These are phyloP conservation scores for Pygocentrus nattereri DNA, from an alignment of 2,797 vertebrate genomes.

Conservation along the genomic window DNA sequence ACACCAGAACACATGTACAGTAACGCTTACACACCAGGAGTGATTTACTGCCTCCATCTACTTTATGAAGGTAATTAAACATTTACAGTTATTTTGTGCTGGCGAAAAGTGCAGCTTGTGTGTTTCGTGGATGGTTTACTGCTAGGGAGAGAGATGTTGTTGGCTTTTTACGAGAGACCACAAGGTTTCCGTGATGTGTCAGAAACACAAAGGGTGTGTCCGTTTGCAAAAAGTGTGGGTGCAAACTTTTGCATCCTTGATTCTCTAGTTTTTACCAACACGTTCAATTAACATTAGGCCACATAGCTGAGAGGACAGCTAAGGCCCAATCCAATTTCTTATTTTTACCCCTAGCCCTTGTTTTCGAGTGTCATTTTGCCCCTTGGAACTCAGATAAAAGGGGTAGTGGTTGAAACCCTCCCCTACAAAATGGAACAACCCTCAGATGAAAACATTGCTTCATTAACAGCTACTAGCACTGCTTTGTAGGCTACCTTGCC, in stretches of 20 bases:
- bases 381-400: too few relatives aligned
- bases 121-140: slow-evolving; percentile 74
- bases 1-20: slow-evolving; percentile 41
- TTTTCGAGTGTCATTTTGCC: too few relatives aligned
- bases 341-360: too few relatives aligned
- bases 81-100: slow-evolving; percentile 75
- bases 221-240: slow-evolving; percentile 45
- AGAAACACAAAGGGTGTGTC: slow-evolving; percentile 72
- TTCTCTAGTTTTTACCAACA: slow-evolving; percentile 21
- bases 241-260: slow-evolving; percentile 46
- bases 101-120: slow-evolving; percentile 75
- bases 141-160: slow-evolving; percentile 73
- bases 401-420: too few relatives aligned
- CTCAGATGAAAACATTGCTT: too few relatives aligned
- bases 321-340: too few relatives aligned
- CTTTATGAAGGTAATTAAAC: slow-evolving; percentile 82
- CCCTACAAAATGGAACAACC: too few relatives aligned
- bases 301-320: neutral
- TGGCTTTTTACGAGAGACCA: slow-evolving; percentile 75
- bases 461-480: too few relatives aligned
- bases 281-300: slow-evolving; percentile 27
- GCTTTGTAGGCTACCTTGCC: too few relatives aligned
- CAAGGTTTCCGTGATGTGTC: slow-evolving; percentile 76
- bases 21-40: slow-evolving; percentile 60
- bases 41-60: slow-evolving; percentile 74